Base-by-base conservation (phyloP, 2,888 invertebrate genomes). In the Synanthedon formicaeformis region DNA sequence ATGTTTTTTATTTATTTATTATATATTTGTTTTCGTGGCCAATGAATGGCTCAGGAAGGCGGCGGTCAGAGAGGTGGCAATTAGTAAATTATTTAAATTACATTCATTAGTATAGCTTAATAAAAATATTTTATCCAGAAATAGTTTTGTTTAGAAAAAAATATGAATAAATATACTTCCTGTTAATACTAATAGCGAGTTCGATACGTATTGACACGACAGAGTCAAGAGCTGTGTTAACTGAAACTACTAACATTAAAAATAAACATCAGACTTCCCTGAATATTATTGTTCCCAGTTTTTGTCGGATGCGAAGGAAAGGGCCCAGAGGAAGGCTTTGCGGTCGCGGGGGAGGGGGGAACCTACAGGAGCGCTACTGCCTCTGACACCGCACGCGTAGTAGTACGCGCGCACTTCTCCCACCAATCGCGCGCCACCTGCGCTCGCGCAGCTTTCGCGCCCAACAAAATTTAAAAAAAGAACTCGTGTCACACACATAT, bases 251-350 rank as follows among this genome's bases (percentile, higher is more conserved):
- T 84, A 86, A 86, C 81, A 82, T 67, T 76, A 81, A 83, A 85
- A 85, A 85, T 83, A 84, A 86, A 85, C 83, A 86, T 81, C 82
- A 85, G 84, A 79, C 75, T 78, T 79, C 79, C 83, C 78, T 83
- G 34, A 34, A 34, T 8, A 34, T 34, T 34, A 10, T 34, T 34
- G 34, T 34, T 34, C 34, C 34, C 34, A 10, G 34, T 86, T 83
- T 85, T 86, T 85, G 81, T 81, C 75, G 76, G 73, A 75, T 64
- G 68, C 69, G 75, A 81, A 82, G 78, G 78, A 80, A 81, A 78
- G 82, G 81, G 69, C 73, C 73, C 72, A 52, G 50, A 53, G 53
- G 50, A 55, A 41, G 55, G 52, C 48, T 49, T 78, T 72, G 34
- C 34, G 83, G 83, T 82, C 69, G 60, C 59, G 57, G 58, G 60